Base-by-base conservation (phyloP, 2,113 vertebrate species). In the Syrrhaptes paradoxus region DNA sequence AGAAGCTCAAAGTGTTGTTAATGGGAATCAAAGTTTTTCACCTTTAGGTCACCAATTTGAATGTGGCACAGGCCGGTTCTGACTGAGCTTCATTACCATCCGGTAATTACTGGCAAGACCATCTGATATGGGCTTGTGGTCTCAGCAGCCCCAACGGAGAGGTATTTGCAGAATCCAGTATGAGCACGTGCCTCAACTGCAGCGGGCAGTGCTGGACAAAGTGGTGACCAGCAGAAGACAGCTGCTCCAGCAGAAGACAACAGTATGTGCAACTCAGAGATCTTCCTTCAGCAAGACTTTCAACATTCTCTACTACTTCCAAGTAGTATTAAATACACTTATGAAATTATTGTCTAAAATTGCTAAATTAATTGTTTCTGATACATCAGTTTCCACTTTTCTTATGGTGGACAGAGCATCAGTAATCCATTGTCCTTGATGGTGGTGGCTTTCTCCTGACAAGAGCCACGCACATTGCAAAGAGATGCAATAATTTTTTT, bases 21-120 rank as follows among this genome's bases (percentile, higher is more conserved):
- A 67, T 22, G 58, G 72, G 63, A 87, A 93, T 55, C 77, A 91
- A 93, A 89, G 63, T 34, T 92, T 89, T 89, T 83, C 90, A 93
- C 93, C 73, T 94, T 89, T 22, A 89, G 90, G 96, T 96, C 92
- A 79, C 26, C 71, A 26, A 10, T 22, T 26, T 1, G 4, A 76
- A 91, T 5, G 28, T 68, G 57, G 82, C 70, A 58, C 55, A 77
- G 81, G 89, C 65, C 94, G 78, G 87, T 87, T 86, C 41, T 87
- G 67, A 51, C 55, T 8, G 20, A 92, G 32, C 0, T 0, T 65
- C 65, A 32, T 61, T 73, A 67, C 81, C 78, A 78, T 29, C 88
- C 71, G 83, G 54, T 67, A 78, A 67, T 88, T 89, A 75, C 51
- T 79, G 61, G 61, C 6, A 22, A 32, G 25, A 11, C 5, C 46